Percentiles rank a stretch among this genome's conserved stretches.
Evolutionary conservation across 2,888 invertebrate genomes (phyloP).

Genomic region (Chaetogeoica ovagalla): DNA sequence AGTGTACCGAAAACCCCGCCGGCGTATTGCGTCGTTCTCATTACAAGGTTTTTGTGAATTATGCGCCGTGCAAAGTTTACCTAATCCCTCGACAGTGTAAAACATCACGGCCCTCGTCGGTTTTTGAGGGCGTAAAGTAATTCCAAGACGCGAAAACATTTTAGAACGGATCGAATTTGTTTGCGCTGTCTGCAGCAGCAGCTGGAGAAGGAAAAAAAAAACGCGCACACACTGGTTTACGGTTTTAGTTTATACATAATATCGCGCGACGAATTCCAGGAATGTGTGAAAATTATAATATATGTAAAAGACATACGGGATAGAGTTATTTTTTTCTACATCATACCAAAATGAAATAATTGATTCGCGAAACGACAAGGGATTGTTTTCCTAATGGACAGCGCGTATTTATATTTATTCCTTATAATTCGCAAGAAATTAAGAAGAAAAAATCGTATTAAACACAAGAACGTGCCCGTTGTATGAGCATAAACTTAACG

Average conservation of each 20-base stretch:
- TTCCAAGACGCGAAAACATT: slow-evolving; percentile 47
- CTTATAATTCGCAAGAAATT: too few relatives aligned
- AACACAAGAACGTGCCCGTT: too few relatives aligned
- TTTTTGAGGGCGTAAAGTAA: slow-evolving; percentile 21
- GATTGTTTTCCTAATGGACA: too few relatives aligned
- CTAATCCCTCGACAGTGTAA: slow-evolving; percentile 49
- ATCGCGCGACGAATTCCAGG: not conserved
- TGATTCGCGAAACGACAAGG: too few relatives aligned
- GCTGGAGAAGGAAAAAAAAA: not conserved
- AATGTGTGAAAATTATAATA: slow-evolving; percentile 15
- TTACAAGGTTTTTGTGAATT: slow-evolving; percentile 51
- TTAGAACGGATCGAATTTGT: slow-evolving; percentile 47
- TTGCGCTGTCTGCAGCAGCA: slow-evolving; percentile 26
- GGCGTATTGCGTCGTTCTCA: slow-evolving; percentile 42
- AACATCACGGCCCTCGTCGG: slow-evolving; percentile 47
- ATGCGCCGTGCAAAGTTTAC: slow-evolving; percentile 49
- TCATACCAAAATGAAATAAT: too few relatives aligned
- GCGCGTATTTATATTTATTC: too few relatives aligned
- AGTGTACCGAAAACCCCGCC: slow-evolving; percentile 22
- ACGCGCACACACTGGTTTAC: not conserved
- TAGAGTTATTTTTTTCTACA: too few relatives aligned
- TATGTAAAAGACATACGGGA: not conserved
- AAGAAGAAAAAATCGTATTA: too few relatives aligned
- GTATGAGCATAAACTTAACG: too few relatives aligned
- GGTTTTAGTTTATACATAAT: not conserved